A percentile compares a stretch with the other conserved stretches of the same genome.
These are phyloP conservation scores for Euleptes europaea DNA, from an alignment of 2,113 vertebrate species.

Conservation along the genomic window DNA sequence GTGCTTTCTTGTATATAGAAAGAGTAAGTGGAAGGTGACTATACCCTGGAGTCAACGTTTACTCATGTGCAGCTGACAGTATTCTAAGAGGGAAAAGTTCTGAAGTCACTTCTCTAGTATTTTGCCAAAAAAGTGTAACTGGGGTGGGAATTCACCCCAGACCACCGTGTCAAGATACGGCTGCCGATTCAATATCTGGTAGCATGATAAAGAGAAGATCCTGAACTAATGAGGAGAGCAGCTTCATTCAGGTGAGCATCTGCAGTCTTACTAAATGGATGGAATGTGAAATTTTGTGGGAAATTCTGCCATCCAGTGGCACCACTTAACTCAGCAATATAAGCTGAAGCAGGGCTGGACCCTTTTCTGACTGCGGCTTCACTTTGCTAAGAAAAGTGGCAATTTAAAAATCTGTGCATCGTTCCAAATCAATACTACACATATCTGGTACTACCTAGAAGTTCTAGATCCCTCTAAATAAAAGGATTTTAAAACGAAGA, in stretches of 20 bases:
- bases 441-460: background rate
- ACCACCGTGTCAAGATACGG: slow-evolving; percentile 51
- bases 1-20: too few relatives aligned
- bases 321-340: background rate
- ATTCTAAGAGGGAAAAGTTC: too few relatives aligned
- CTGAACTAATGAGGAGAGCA: slow-evolving; percentile 60
- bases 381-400: background rate
- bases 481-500: background rate
- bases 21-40: too few relatives aligned
- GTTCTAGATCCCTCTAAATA: too few relatives aligned
- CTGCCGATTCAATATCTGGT: slow-evolving; percentile 67
- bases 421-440: background rate
- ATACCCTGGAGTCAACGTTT: too few relatives aligned
- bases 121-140: too few relatives aligned
- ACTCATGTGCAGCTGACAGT: too few relatives aligned
- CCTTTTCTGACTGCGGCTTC: background rate
- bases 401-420: background rate
- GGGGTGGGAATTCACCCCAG: too few relatives aligned
- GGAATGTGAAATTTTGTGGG: slow-evolving; percentile 50
- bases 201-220: slow-evolving; percentile 59
- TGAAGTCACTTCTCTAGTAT: too few relatives aligned
- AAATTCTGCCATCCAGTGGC: slow-evolving; percentile 71
- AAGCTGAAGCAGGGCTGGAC: background rate
- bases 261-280: slow-evolving; percentile 37
- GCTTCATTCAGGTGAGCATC: slow-evolving; percentile 65